phyloP scores from a whole-genome alignment of 2,113 vertebrate species.

The Hydrochoerus hydrochaeris region DNA sequence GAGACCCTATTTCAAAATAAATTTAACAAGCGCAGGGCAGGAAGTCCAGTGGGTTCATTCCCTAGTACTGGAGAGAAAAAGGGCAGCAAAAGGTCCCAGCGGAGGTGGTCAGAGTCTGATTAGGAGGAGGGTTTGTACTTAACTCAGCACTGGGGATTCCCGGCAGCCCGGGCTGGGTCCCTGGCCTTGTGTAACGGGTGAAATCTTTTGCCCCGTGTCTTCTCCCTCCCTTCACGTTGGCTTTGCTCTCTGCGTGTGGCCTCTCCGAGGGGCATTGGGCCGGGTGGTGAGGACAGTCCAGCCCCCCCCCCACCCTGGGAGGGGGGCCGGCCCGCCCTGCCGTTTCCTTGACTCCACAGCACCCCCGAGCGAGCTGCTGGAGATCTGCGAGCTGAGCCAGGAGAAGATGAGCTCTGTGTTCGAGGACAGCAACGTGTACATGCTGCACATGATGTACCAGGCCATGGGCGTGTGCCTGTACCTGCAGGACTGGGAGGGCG shows the following conservation, averaged over 20 bases:
- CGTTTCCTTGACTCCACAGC: slow-evolving; percentile 89
- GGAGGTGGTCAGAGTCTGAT: neutral
- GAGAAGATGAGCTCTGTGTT: slow-evolving; percentile 95
- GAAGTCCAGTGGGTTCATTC: neutral
- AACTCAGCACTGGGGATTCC: neutral
- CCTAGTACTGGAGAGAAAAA: neutral
- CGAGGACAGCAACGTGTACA: slow-evolving; percentile 94
- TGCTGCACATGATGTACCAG: slow-evolving; percentile 99
- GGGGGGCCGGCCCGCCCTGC: rapidly evolving
- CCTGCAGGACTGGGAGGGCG: slow-evolving; percentile 91
- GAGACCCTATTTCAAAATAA: no score
- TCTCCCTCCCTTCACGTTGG: neutral
- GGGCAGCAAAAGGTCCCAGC: no score
- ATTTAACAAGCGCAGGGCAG: no score
- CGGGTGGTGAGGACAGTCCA: rapidly evolving
- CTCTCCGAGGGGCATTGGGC: neutral
- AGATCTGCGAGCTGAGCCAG: slow-evolving; percentile 96
- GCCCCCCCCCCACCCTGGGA: no score
- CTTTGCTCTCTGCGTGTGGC: neutral
- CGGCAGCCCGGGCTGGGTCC: neutral
- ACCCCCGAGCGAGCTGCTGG: slow-evolving; percentile 94
- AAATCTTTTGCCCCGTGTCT: neutral
- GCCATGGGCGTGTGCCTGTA: slow-evolving; percentile 98
- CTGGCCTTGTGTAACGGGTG: no score
- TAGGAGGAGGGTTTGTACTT: neutral